Conservation (phyloP, 2,888 invertebrate genomes). For the Abrostola triplasia region DNA sequence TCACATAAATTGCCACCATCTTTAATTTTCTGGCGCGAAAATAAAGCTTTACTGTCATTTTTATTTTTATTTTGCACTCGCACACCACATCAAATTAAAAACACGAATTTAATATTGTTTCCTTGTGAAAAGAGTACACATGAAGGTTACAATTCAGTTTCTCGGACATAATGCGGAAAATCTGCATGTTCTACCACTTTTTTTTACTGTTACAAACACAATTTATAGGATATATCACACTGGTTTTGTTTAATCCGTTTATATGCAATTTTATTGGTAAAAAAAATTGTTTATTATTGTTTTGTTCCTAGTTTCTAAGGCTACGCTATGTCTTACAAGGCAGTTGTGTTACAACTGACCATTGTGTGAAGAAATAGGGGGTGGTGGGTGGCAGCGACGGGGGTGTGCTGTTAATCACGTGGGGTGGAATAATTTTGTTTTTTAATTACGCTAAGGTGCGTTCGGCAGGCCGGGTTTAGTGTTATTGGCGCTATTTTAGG, state of each 20-base stretch:
- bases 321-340: constrained; percentile 81
- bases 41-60: constrained; percentile 75
- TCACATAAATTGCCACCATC: constrained; percentile 75
- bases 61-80: constrained; percentile 58
- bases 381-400: constrained; percentile 59
- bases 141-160: constrained; percentile 70
- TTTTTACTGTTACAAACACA: constrained; percentile 32
- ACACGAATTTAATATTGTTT: constrained; percentile 62
- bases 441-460: constrained; percentile 85
- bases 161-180: constrained; percentile 65
- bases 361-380: constrained; percentile 79
- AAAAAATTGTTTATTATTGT: constrained; percentile 84
- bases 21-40: constrained; percentile 85
- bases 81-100: constrained; percentile 50
- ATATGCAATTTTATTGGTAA: constrained; percentile 43
- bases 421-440: constrained; percentile 86
- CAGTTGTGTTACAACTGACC: constrained; percentile 83
- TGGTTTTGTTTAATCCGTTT: constrained; percentile 16
- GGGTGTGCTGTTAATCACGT: constrained; percentile 79
- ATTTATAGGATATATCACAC: constrained; percentile 29
- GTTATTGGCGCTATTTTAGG: constrained; percentile 67
- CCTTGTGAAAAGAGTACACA: constrained; percentile 57
- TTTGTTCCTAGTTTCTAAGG: constrained; percentile 85
- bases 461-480: constrained; percentile 69
- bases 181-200: constrained; percentile 41